These are phyloP conservation scores for Etheostoma nigrum DNA, from an alignment of 2,797 vertebrate genomes.

Conservation along the genomic window DNA sequence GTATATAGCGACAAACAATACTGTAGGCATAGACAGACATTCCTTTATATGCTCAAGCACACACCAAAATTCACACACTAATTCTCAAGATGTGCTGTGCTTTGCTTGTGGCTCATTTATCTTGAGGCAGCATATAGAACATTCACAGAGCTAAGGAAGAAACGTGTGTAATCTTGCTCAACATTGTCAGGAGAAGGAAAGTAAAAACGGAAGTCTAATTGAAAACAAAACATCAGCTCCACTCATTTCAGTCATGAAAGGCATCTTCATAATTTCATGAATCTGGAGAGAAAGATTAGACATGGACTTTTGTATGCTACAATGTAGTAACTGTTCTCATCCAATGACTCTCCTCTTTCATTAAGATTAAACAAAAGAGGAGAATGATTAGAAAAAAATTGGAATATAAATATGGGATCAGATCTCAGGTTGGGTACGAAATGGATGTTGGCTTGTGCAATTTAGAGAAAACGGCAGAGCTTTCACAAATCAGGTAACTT, in stretches of 20 bases:
- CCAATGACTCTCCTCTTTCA: neutral
- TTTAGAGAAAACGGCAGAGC: neutral
- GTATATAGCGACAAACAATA: no score
- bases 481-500: neutral
- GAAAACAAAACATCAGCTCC: neutral
- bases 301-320: neutral
- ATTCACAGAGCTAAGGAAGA: conserved; percentile 10
- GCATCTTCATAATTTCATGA: conserved; percentile 10
- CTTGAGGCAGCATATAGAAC: conserved; percentile 19
- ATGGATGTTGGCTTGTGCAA: neutral
- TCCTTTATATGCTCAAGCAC: neutral
- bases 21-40: no score
- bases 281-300: neutral
- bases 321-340: neutral
- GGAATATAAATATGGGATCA: neutral
- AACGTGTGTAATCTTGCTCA: neutral
- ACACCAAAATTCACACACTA: conserved; percentile 9
- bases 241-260: neutral
- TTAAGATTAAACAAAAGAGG: neutral
- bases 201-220: conserved; percentile 13
- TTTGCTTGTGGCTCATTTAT: conserved; percentile 25
- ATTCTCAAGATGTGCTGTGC: conserved; percentile 15
- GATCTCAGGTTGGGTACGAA: neutral
- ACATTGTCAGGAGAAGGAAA: conserved; percentile 9
- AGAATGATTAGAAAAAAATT: neutral